A percentile compares a stretch with the other conserved stretches of the same genome.
These are phyloP conservation scores for Merops nubicus DNA, from an alignment of 2,113 vertebrate species.

Conservation along the genomic window DNA sequence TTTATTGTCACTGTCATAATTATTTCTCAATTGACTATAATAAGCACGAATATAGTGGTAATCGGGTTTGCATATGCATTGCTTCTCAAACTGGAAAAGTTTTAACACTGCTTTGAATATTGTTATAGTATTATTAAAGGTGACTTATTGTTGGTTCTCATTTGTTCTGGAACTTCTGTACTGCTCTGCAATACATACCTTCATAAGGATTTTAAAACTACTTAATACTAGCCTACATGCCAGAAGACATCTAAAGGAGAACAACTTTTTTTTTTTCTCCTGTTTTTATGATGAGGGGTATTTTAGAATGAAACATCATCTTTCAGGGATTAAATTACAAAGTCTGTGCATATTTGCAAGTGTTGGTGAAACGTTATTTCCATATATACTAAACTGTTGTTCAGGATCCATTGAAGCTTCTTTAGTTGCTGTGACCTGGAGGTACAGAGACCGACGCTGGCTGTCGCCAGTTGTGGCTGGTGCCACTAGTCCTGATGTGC, in stretches of 20 bases:
- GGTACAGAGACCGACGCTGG: too few species aligned
- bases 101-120: constrained; percentile 16
- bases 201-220: background rate
- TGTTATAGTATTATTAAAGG: constrained; percentile 34
- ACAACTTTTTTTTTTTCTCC: too few species aligned
- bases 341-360: background rate
- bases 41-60: background rate
- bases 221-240: background rate
- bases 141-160: background rate
- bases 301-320: background rate
- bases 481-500: background rate
- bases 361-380: background rate
- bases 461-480: background rate
- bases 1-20: background rate
- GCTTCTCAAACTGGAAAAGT: background rate
- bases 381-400: background rate
- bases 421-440: background rate
- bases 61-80: background rate
- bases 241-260: background rate
- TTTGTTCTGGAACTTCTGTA: background rate
- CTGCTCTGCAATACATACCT: background rate
- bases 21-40: too few species aligned
- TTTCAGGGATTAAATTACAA: background rate
- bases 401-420: background rate
- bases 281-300: background rate